phyloP scores from a whole-genome alignment of 2,888 invertebrate genomes.

The Amphipyra berbera region DNA sequence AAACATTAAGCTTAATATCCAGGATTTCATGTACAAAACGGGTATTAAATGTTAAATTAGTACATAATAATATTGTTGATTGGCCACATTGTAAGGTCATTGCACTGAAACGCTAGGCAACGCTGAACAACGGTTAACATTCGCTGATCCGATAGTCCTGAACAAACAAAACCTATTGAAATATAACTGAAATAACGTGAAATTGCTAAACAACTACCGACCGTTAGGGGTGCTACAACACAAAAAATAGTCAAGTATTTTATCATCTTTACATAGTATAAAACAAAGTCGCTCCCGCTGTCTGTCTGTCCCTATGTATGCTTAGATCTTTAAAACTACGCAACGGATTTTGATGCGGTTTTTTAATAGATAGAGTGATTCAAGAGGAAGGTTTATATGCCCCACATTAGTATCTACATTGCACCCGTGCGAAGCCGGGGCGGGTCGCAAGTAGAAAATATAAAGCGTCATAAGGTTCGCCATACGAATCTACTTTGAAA shows the following conservation, averaged over 20 bases:
- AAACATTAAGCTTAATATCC: not conserved
- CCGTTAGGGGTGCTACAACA: slow-evolving; percentile 15
- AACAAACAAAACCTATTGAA: slow-evolving; percentile 44
- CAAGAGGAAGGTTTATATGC: too few species aligned
- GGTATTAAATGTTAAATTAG: slow-evolving; percentile 1
- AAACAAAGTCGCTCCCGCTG: too few species aligned
- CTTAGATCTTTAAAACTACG: too few species aligned
- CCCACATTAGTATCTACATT: too few species aligned
- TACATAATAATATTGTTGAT: slow-evolving; percentile 7
- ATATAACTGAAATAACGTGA: slow-evolving; percentile 22
- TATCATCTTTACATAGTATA: too few species aligned
- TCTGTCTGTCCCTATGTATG: too few species aligned
- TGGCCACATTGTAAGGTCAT: slow-evolving; percentile 26
- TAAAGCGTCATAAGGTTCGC: too few species aligned
- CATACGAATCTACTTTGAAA: too few species aligned
- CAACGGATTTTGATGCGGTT: too few species aligned
- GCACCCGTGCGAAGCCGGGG: too few species aligned
- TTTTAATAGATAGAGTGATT: too few species aligned
- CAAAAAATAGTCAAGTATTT: not conserved
- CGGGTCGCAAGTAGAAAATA: too few species aligned
- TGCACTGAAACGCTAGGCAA: slow-evolving; percentile 18
- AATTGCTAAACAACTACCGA: slow-evolving; percentile 16
- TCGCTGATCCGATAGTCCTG: slow-evolving; percentile 26
- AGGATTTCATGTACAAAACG: not conserved
- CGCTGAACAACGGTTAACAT: slow-evolving; percentile 9